These are phyloP conservation scores for Cisticola juncidis DNA, from an alignment of 2,113 vertebrate genomes.

Conservation along the genomic window DNA sequence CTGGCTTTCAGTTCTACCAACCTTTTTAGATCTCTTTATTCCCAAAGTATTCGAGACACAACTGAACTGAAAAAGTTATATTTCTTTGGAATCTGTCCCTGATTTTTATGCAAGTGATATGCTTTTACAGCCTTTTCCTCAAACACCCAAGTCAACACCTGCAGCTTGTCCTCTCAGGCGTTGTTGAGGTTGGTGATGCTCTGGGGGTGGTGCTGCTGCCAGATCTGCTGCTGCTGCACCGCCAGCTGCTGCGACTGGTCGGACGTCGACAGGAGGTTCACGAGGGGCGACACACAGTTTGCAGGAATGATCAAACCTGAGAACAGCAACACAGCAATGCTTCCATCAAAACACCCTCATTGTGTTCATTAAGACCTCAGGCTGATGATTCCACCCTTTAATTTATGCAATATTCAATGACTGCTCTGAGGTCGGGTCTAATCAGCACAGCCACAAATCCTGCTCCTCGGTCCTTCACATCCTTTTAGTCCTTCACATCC, in stretches of 20 bases:
- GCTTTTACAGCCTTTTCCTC: constrained; percentile 70
- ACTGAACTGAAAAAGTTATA: constrained; percentile 77
- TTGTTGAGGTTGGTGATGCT: constrained; percentile 88
- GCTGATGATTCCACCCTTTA: neutral
- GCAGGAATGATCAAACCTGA: constrained; percentile 97
- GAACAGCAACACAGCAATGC: neutral
- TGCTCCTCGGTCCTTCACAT: neutral
- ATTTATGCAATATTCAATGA: neutral
- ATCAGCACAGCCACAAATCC: neutral
- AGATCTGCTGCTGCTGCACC: constrained; percentile 95
- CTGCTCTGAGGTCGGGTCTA: fast-evolving
- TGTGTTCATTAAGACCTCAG: neutral
- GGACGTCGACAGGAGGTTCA: constrained; percentile 94
- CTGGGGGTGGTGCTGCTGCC: constrained; percentile 97
- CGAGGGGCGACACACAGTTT: constrained; percentile 90
- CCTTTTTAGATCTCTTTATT: constrained; percentile 71
- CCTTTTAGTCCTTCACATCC: neutral
- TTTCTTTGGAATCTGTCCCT: constrained; percentile 90
- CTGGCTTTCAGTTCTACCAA: constrained; percentile 70
- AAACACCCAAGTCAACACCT: constrained; percentile 62
- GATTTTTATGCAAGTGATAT: constrained; percentile 79
- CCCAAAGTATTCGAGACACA: constrained; percentile 72
- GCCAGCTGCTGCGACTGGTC: constrained; percentile 97
- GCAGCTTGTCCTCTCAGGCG: constrained; percentile 60
- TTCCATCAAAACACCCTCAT: fast-evolving